Evolutionary conservation across 1,140 invertebrate genomes (phyloP), one percentile per base, ranked within the genome.

Genomic region (Conus betulinus): DNA sequence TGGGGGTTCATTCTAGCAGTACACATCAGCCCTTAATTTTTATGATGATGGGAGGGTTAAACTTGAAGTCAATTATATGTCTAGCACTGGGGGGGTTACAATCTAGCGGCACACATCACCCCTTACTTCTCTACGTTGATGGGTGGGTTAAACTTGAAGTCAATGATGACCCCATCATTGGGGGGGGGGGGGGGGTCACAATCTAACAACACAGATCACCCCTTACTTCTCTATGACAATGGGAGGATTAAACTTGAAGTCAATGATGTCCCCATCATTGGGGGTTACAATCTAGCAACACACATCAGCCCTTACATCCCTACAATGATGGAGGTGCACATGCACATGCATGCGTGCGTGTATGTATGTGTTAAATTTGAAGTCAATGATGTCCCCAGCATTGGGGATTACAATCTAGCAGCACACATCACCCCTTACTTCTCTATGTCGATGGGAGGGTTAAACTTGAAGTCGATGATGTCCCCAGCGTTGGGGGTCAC

Each of bases 401-500:
- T 3, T 39, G 39, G 39, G 39, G 39, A 3, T 39, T 3, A 39
- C 39, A 39, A 39, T 39, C 39, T 39, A 39, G 39, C 39, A 39
- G 39, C 39, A 39, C 39, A 39, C 39, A 39, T 39, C 39, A 39
- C 39, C 15, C 57, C 93, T 96, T 96, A 98, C 97, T 96, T 97
- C 94, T 97, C 97, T 91, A 99, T 95, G 91, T 95, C 92, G 92
- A 97, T 96, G 55, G 98, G 97, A 89, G 96, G 96, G 84, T 96
- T 96, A 94, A 99, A 99, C 94, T 97, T 97, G 94, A 99, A 98
- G 87, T 97, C 96, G 17, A 99, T 95, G 78, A 97, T 96, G 94
- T 99, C 98, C 3, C 97, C 98, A 55, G 97, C 96, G 91, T 97
- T 97, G 0, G 98, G 98, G 27, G 97, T 96, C 20, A 98, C 95